Conservation (phyloP, 1,140 invertebrate genomes). For the Helicoverpa armigera region DNA sequence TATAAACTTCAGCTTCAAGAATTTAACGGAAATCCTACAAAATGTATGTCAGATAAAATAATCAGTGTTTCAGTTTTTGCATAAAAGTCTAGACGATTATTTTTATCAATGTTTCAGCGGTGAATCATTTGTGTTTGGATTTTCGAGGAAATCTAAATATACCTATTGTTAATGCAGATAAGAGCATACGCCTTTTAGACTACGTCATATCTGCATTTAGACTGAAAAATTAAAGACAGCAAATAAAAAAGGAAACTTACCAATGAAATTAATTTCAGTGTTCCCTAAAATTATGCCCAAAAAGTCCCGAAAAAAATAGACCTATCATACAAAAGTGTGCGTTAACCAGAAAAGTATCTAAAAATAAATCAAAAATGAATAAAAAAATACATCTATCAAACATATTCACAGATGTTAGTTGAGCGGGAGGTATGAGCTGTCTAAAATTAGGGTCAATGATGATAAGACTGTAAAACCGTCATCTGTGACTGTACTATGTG, state of each 20-base stretch:
- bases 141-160: background rate
- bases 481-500: conserved; percentile 55
- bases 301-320: background rate
- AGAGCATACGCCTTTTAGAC: background rate
- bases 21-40: background rate
- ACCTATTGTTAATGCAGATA: background rate
- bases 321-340: background rate
- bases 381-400: conserved; percentile 24
- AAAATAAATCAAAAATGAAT: background rate
- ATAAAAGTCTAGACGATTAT: background rate
- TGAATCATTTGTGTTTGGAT: background rate
- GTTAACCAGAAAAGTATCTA: background rate
- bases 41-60: background rate
- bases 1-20: background rate
- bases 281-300: too few relatives aligned
- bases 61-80: background rate
- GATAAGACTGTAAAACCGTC: conserved; percentile 72
- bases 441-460: conserved; percentile 82
- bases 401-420: conserved; percentile 50
- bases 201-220: too few relatives aligned
- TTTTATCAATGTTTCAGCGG: background rate
- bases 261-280: too few relatives aligned
- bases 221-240: too few relatives aligned
- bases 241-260: too few relatives aligned
- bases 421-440: conserved; percentile 59